These are phyloP conservation scores for Agrotis puta DNA, from an alignment of 2,888 invertebrate genomes.

Conservation along the genomic window DNA sequence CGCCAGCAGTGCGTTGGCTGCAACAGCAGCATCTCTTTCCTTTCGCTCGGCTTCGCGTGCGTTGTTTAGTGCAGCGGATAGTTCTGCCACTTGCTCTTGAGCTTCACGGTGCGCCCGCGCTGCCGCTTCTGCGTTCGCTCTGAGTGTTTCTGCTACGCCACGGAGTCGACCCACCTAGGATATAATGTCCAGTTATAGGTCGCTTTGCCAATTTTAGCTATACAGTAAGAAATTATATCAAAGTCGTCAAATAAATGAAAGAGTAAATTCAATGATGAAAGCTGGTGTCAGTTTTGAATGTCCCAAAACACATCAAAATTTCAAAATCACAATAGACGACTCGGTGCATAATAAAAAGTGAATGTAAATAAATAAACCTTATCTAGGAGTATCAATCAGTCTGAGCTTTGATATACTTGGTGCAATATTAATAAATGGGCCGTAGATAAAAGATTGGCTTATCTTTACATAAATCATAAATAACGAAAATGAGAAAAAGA, in stretches of 20 bases:
- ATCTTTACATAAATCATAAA: slow-evolving; percentile 55
- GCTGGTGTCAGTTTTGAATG: background rate
- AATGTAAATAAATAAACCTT: slow-evolving; percentile 27
- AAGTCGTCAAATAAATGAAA: background rate
- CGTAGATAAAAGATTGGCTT: slow-evolving; percentile 40
- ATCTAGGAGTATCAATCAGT: slow-evolving; percentile 29
- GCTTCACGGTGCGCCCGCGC: slow-evolving; percentile 90
- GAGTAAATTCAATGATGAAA: background rate
- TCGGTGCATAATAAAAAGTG: slow-evolving; percentile 5
- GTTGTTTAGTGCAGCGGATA: slow-evolving; percentile 87
- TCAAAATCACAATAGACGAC: background rate
- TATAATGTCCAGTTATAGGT: background rate
- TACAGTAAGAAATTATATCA: no score
- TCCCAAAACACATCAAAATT: slow-evolving; percentile 8
- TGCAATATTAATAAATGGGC: slow-evolving; percentile 54
- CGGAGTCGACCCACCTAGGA: slow-evolving; percentile 86
- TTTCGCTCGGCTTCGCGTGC: slow-evolving; percentile 87
- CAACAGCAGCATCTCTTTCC: slow-evolving; percentile 88
- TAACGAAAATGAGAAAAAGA: slow-evolving; percentile 43
- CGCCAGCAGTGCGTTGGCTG: slow-evolving; percentile 91
- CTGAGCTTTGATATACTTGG: slow-evolving; percentile 42
- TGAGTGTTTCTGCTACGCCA: slow-evolving; percentile 91
- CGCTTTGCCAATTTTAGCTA: background rate
- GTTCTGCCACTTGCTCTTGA: slow-evolving; percentile 86
- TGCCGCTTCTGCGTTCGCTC: slow-evolving; percentile 91